Conservation (phyloP, 2,888 invertebrate genomes). For the Thymelicus sylvestris region DNA sequence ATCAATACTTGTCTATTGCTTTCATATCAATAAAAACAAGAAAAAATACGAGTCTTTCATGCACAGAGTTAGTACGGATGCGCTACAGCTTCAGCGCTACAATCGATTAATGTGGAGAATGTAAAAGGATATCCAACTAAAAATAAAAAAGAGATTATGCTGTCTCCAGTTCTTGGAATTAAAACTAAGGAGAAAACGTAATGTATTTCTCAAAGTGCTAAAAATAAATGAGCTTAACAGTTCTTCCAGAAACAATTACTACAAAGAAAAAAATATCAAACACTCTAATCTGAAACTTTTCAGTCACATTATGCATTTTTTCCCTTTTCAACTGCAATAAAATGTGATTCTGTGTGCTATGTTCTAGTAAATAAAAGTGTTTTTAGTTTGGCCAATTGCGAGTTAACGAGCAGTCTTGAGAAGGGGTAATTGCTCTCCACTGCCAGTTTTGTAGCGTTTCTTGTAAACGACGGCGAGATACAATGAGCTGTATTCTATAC, state of each 20-base stretch:
- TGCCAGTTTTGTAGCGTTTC: constrained; percentile 37
- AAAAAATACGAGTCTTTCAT: no score
- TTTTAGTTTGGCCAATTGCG: constrained; percentile 41
- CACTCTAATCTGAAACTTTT: constrained; percentile 58
- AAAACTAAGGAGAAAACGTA: constrained; percentile 1
- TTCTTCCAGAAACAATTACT: constrained; percentile 49
- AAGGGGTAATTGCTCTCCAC: constrained; percentile 52
- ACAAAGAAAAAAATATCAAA: constrained; percentile 57
- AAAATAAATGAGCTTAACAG: constrained; percentile 36
- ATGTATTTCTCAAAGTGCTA: constrained; percentile 29
- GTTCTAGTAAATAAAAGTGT: constrained; percentile 40
- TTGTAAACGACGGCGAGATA: constrained; percentile 1
- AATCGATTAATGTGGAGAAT: neutral
- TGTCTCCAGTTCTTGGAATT: neutral
- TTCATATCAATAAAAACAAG: no score
- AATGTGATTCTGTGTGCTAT: constrained; percentile 36
- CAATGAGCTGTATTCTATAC: neutral
- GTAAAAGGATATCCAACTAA: neutral
- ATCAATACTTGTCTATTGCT: no score
- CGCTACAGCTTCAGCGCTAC: no score
- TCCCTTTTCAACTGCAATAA: constrained; percentile 41
- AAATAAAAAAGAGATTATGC: neutral
- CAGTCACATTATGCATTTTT: constrained; percentile 52
- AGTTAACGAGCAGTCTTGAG: constrained; percentile 58
- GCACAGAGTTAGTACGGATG: no score